phyloP scores from a whole-genome alignment of 30 jellyfish, hydroid and myxozoan species.

The Mastigias papua region DNA sequence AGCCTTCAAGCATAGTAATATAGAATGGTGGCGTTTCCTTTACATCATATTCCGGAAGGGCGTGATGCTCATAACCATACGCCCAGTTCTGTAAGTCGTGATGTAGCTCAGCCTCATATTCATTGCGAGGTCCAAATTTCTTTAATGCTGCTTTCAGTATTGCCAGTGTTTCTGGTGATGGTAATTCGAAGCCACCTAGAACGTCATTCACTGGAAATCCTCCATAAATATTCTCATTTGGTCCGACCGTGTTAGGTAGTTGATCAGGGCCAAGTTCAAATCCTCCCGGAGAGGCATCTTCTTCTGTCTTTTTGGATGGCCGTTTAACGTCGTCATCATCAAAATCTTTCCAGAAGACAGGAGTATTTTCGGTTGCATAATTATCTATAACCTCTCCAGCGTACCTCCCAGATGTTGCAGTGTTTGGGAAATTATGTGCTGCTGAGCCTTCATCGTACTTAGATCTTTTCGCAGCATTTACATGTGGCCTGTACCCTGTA shows the following conservation, averaged over 20 bases:
- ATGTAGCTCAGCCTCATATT: constrained; percentile 66
- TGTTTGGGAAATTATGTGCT: too few relatives aligned
- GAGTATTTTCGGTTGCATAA: constrained; percentile 64
- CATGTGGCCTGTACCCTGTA: constrained; percentile 3
- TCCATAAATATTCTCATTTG: constrained; percentile 90
- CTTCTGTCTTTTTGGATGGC: constrained; percentile 39
- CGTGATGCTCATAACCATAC: constrained; percentile 91
- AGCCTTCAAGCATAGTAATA: constrained; percentile 62
- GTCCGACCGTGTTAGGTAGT: constrained; percentile 92
- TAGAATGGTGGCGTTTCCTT: constrained; percentile 93
- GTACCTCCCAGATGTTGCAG: constrained; percentile 11
- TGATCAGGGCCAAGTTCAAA: constrained; percentile 61
- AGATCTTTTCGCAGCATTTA: constrained; percentile 48
- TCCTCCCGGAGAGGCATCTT: constrained; percentile 37
- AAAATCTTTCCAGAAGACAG: constrained; percentile 53
- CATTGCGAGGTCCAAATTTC: constrained; percentile 72
- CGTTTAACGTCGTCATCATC: not conserved
- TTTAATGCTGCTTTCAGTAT: constrained; percentile 77
- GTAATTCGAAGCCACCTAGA: constrained; percentile 94
- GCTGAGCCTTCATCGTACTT: constrained; percentile 32
- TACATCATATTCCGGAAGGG: constrained; percentile 95
- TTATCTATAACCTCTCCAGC: constrained; percentile 11
- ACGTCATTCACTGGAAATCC: constrained; percentile 96
- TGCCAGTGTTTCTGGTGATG: constrained; percentile 85
- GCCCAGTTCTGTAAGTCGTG: constrained; percentile 76